A percentile compares a stretch with the other conserved stretches of the same genome.
Evolutionary conservation across 2,113 vertebrate genomes (phyloP).

Genomic region (Dendrocopos noguchii): DNA sequence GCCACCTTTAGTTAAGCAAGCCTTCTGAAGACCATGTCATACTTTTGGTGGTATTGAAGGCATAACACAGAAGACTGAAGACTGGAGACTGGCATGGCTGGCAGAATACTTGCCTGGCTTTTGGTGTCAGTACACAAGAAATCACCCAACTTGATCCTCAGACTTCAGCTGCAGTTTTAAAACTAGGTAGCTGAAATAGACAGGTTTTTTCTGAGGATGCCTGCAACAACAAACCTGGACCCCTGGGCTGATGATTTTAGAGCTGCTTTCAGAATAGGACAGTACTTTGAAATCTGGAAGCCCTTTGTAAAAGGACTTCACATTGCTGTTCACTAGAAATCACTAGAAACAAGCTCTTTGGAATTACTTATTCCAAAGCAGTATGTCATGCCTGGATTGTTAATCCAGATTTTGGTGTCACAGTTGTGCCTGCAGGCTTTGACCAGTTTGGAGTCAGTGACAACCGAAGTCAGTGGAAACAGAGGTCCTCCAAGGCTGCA

Average conservation of each 20-base stretch:
- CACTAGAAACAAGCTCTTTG: accelerated
- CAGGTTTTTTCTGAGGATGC: not conserved
- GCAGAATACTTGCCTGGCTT: not conserved
- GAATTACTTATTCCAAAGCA: not conserved
- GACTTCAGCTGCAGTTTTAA: not conserved
- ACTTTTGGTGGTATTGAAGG: not conserved
- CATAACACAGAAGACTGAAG: not conserved
- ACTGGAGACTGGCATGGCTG: not conserved
- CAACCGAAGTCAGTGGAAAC: not conserved
- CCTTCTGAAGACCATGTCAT: not conserved
- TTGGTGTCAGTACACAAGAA: not conserved
- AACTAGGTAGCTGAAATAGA: not conserved
- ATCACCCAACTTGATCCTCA: not conserved
- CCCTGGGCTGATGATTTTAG: not conserved
- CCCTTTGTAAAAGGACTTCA: not conserved
- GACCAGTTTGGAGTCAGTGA: not conserved
- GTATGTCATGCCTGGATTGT: not conserved
- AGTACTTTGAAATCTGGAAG: not conserved
- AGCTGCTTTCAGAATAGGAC: not conserved
- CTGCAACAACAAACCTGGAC: not conserved
- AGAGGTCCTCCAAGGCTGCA: not conserved
- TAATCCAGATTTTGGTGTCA: not conserved
- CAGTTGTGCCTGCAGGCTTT: not conserved
- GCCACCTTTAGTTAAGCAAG: not conserved
- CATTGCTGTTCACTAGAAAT: not conserved